These are phyloP conservation scores for Aegotheles bennettii DNA, from an alignment of 2,113 vertebrate genomes.

Conservation along the genomic window DNA sequence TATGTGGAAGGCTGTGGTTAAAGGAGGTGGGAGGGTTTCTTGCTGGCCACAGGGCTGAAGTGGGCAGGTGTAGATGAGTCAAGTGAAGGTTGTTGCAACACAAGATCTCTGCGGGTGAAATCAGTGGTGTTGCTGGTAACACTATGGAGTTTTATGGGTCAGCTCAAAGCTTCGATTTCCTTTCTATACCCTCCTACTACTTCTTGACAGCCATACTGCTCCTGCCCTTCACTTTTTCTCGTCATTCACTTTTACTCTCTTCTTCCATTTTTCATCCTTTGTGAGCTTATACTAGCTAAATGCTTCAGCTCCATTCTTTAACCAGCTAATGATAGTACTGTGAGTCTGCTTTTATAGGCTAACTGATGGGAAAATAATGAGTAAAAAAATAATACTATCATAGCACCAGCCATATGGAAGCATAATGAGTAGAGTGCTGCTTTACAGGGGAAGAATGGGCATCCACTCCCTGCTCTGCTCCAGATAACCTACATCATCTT, in stretches of 20 bases:
- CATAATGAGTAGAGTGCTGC: background rate
- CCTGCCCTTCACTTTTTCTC: background rate
- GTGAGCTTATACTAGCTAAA: background rate
- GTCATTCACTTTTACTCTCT: background rate
- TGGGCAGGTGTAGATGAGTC: conserved; percentile 18
- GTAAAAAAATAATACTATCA: background rate
- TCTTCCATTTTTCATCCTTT: background rate
- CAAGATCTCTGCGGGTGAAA: background rate
- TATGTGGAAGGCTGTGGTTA: background rate
- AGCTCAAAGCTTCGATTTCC: background rate
- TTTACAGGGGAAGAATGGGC: background rate
- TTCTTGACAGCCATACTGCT: background rate
- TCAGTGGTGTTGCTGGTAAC: background rate
- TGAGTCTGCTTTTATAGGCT: background rate
- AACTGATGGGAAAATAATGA: background rate
- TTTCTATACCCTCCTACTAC: background rate
- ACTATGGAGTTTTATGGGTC: background rate
- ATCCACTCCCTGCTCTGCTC: background rate
- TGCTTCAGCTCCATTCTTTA: background rate
- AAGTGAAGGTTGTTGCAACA: background rate
- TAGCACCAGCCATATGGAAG: background rate
- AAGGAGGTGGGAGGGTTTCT: background rate
- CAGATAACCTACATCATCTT: background rate
- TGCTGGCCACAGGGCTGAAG: background rate
- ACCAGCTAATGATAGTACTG: background rate